phyloP scores from a whole-genome alignment of 1,140 invertebrate species.

The Bombus superbus region DNA sequence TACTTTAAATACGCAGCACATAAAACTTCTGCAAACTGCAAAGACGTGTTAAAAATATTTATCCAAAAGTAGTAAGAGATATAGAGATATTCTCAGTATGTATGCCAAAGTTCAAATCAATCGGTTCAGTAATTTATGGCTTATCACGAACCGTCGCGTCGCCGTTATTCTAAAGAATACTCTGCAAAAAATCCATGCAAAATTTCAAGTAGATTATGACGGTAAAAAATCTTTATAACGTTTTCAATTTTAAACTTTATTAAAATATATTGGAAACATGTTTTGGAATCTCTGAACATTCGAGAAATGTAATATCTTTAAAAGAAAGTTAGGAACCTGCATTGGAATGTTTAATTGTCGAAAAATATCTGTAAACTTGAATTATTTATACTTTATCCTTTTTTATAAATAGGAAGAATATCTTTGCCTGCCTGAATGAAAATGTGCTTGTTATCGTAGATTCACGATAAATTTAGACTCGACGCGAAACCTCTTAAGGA shows the following conservation, averaged over 20 bases:
- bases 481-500: not conserved
- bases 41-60: not conserved
- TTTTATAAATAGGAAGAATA: not conserved
- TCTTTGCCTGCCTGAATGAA: not conserved
- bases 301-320: not conserved
- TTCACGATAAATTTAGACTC: not conserved
- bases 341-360: not conserved
- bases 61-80: not conserved
- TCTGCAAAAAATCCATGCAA: not conserved
- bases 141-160: not conserved
- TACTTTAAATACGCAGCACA: too few species aligned
- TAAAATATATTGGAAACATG: not conserved
- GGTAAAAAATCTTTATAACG: not conserved
- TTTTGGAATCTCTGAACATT: not conserved
- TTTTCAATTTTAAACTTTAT: not conserved
- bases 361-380: not conserved
- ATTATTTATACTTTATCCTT: not conserved
- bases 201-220: not conserved
- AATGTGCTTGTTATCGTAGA: not conserved
- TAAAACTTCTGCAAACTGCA: not conserved
- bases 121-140: not conserved
- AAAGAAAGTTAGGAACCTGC: not conserved
- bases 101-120: not conserved
- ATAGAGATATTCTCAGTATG: not conserved
- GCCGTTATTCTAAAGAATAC: not conserved